Base-by-base conservation (phyloP, 2,797 vertebrate species). In the Rhyacichthys aspro region DNA sequence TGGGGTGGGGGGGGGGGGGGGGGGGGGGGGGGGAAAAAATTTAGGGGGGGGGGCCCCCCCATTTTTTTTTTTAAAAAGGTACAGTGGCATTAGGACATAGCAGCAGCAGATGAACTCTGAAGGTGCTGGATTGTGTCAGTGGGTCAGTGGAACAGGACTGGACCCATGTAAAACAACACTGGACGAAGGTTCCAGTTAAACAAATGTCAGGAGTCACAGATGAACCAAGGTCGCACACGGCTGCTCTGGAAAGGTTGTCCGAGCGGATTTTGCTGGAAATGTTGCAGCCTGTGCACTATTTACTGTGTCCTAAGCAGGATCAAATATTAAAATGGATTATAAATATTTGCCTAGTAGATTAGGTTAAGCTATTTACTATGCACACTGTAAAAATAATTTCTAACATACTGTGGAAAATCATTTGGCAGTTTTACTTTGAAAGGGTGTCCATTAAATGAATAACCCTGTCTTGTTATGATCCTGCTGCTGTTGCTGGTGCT, bases 181-280 rank as follows among this genome's bases (percentile, higher is more conserved):
- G 70, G 61, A 70, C 59, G 36, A 81, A 65, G 67, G 70, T 15
- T 79, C 76, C 80, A 88, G 88, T 87, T 87, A 88, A 67, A 64
- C 67, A 85, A 87, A 87, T 87, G 84, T 76, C 86, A 84, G 44
- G 69, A 82, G 83, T 83, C 84, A 79, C 53, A 79, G 72, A 64
- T 74, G 36, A 65, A 72, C 67, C 67, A 73, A 53, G 54, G 59
- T 71, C 74, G 78, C 72, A 76, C 43, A 74, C 74, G 77, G 67
- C 81, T 59, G 50, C 62, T 59, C 28, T 83, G 79, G 82, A 81
- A 86, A 86, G 80, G 77, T 79, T 86, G 67, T 17, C 36, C 11
- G 57, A 48, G 23, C 23, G 23, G 67, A 43, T 67, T 74, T 58
- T 50, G 33, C 56, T 32, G 19, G 10, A 55, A 64, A 70, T 38